Base-by-base conservation (phyloP, 2,888 invertebrate species). In the Phyto melanocephala region DNA sequence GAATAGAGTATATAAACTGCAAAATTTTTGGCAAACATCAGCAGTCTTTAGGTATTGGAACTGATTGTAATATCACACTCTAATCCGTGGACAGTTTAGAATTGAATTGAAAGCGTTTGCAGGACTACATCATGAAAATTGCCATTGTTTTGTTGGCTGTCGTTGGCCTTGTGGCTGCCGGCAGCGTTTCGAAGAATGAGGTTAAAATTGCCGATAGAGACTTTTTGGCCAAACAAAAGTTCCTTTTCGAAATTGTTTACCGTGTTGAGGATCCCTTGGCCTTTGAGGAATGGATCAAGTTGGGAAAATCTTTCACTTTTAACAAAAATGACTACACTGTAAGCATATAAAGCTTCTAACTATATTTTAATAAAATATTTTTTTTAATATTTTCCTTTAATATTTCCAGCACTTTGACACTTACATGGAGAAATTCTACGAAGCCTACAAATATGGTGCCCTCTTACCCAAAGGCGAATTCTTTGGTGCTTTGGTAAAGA, bases 401-500 rank as follows among this genome's bases (percentile, higher is more conserved):
- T 40, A 8, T 1, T 56, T 76, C 1, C 63, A 88, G 88, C 56
- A 84, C 47, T 87, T 68, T 72, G 87, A 87, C 78, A n/a, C 65
- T 1, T 67, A 79, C 56, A 88, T 88, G 89, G 65, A 79, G 76
- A 85, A 86, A 35, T 89, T 89, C 86, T 85, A 67, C 60, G 85
- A 87, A 33, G 83, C 84, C 28, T 86, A 85, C 85, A 87, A 87
- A 76, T 70, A 81, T 35, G 81, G 92, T 68, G 92, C 92, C 15
- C 89, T 92, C 75, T 90, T 94, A 68, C 93, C 93, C 22, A 91
- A 92, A 84, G 92, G 93, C 67, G 92, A 93, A 71, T 91, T 92
- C 68, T 94, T 93, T 90, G 92, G 93, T 11, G 89, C 92, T 72
- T 91, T 92, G 85, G 86, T 80, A 15, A 90, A 92, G 80, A 88